phyloP scores from a whole-genome alignment of 2,797 vertebrate genomes.

The Podarcis siculus region DNA sequence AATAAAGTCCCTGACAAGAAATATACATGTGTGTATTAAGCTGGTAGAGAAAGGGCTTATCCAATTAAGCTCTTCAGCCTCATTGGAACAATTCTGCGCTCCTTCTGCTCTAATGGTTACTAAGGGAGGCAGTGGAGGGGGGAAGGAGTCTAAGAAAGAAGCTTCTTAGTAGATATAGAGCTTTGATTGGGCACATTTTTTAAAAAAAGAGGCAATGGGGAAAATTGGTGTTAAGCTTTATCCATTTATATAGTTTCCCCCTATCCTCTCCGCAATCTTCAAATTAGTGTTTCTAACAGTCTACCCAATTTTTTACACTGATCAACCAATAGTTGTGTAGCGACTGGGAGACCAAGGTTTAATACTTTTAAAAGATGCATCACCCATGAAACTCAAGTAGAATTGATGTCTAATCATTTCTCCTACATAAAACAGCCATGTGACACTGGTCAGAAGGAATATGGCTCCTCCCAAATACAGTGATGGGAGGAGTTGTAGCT shows the following conservation, averaged over 20 bases:
- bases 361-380: background rate
- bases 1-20: slow-evolving; percentile 31
- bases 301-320: background rate
- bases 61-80: background rate
- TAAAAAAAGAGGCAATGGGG: background rate
- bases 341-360: background rate
- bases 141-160: background rate
- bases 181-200: background rate
- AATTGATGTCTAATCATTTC: background rate
- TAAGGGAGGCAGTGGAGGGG: background rate
- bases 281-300: background rate
- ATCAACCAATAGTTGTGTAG: too few relatives aligned
- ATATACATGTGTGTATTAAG: background rate
- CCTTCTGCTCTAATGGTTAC: slow-evolving; percentile 39
- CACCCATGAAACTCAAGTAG: background rate
- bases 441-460: background rate
- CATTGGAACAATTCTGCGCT: background rate
- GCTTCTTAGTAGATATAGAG: background rate
- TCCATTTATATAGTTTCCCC: rapidly evolving
- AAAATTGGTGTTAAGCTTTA: too few relatives aligned
- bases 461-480: background rate
- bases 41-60: slow-evolving; percentile 33
- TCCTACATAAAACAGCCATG: background rate
- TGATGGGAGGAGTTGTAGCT: background rate
- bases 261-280: background rate